Conservation (phyloP, 2,113 vertebrate genomes). For the Camelus dromedarius region DNA sequence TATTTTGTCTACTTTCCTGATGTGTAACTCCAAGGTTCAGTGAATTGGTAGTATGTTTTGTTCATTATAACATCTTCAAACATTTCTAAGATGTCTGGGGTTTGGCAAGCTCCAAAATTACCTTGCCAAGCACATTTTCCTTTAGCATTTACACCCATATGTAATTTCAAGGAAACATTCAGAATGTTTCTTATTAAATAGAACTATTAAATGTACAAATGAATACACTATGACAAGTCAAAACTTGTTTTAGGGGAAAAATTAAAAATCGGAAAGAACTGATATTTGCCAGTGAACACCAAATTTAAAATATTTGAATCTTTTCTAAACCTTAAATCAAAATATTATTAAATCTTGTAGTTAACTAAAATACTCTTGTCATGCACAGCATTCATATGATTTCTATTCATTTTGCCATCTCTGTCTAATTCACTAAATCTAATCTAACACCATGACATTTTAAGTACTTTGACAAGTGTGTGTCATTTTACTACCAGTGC, state of each 20-base stretch:
- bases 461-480: neutral
- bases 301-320: constrained; percentile 11
- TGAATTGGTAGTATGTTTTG: constrained; percentile 57
- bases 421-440: neutral
- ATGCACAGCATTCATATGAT: neutral
- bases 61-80: constrained; percentile 56
- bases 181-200: constrained; percentile 68
- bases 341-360: neutral
- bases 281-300: neutral
- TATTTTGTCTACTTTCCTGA: constrained; percentile 62
- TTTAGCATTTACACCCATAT: constrained; percentile 46
- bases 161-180: constrained; percentile 53
- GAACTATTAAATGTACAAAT: constrained; percentile 41
- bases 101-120: constrained; percentile 8
- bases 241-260: neutral
- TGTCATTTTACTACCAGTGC: neutral
- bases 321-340: neutral
- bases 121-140: constrained; percentile 64
- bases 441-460: neutral
- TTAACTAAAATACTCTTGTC: neutral
- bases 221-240: neutral
- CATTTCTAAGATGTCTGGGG: constrained; percentile 2
- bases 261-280: neutral
- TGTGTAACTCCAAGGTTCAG: constrained; percentile 34
- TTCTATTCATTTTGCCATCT: neutral